Evolutionary conservation across 2,888 invertebrate species (phyloP), one percentile per base, ranked within the genome.

Genomic region (Rhingia campestris): DNA sequence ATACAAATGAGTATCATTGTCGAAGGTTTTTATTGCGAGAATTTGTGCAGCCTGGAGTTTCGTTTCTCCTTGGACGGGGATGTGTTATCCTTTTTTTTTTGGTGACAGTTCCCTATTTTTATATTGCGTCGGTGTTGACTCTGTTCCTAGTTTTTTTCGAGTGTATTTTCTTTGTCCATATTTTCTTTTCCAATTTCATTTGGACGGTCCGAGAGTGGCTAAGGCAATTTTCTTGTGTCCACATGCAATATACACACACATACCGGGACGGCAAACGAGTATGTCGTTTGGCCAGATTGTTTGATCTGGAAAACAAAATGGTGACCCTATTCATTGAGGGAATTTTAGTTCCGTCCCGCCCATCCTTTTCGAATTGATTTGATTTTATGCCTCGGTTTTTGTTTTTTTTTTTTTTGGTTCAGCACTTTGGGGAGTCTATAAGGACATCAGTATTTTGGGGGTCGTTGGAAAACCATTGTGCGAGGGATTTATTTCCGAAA

Each of bases 1-100:
- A 69, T 74, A 80, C 59, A 80, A 81, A 75, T 64, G 69, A 69
- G 74, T 63, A 49, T 73, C 66, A 73, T 73, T 79, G 72, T 66
- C 59, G 59, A 53, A 54, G 30, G 14, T 73, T 22, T 73, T 80
- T 59, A 80, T 74, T 81, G 63, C 56, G 41, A 61, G 56, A 63
- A 63, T 69, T 80, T 69, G 56, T 75, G 75, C 75, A 80, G 80
- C 61, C 61, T 49, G 10, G 45, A 41, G 14, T 43, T 53, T 53
- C 35, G 39, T 35, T 41, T 41, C 9, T 54, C 12, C 12, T 14
- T 61, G 3, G 9, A 43, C 37, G 33, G 39, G 41, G n/a, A 10
- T 39, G 7, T 49, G 45, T 58, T 4, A 22, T 22, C 22, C 22
- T 56, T 32, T 45, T 54, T 35, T 30, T 45, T 49, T 51, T n/a